phyloP scores from a whole-genome alignment of 2,113 vertebrate species.

The Seriola quinqueradiata region DNA sequence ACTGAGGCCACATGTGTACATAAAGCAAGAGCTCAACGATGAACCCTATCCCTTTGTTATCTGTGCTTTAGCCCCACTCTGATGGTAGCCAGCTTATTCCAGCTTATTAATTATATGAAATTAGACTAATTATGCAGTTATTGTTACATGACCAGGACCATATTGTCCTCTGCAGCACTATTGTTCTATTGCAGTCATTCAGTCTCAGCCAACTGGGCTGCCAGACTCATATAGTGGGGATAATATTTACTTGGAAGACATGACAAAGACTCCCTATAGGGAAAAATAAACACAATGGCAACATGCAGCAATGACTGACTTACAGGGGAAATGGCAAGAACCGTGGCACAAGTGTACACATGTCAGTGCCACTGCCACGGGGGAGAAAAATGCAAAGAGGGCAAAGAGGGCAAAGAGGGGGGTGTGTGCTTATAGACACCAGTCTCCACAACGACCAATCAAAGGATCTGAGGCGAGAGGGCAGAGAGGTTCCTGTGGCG shows the following conservation, averaged over 20 bases:
- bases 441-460: slow-evolving; percentile 54
- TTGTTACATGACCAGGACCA: slow-evolving; percentile 22
- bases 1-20: slow-evolving; percentile 26
- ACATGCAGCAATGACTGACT: slow-evolving; percentile 16
- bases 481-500: slow-evolving; percentile 5
- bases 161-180: slow-evolving; percentile 24
- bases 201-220: slow-evolving; percentile 23
- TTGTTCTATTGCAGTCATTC: slow-evolving; percentile 7
- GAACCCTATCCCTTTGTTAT: slow-evolving; percentile 29
- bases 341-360: slow-evolving; percentile 10
- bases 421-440: not conserved
- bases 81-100: slow-evolving; percentile 19
- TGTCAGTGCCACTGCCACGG: not conserved
- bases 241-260: slow-evolving; percentile 31
- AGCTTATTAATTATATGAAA: not conserved
- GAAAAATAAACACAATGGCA: slow-evolving; percentile 14
- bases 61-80: slow-evolving; percentile 4
- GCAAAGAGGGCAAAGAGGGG: not conserved
- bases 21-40: slow-evolving; percentile 32
- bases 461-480: slow-evolving; percentile 59
- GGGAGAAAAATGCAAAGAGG: not conserved
- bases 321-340: not conserved
- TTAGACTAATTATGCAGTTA: slow-evolving; percentile 36
- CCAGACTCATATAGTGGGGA: slow-evolving; percentile 21
- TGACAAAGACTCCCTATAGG: not conserved